These are phyloP conservation scores for Acrossocheilus fasciatus DNA, from an alignment of 2,797 vertebrate genomes.

Conservation along the genomic window DNA sequence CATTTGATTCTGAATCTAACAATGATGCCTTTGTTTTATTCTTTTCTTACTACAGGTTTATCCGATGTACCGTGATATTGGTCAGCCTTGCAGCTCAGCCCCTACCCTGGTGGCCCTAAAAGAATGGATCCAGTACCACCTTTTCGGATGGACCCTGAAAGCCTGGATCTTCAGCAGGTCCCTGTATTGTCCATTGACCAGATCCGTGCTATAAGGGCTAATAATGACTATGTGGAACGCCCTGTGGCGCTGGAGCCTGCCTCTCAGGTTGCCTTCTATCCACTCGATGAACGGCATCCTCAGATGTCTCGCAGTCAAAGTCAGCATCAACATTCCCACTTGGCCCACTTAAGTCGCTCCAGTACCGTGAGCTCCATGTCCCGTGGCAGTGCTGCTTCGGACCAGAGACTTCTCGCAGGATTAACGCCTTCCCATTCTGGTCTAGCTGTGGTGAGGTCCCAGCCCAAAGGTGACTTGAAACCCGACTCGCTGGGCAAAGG, in stretches of 20 bases:
- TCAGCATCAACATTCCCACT: slow-evolving; percentile 84
- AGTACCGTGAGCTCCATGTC: slow-evolving; percentile 93
- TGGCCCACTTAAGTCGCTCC: slow-evolving; percentile 90
- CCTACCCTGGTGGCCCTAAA: slow-evolving; percentile 62
- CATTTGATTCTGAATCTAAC: neutral
- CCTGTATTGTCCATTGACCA: slow-evolving; percentile 93
- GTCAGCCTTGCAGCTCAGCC: slow-evolving; percentile 61
- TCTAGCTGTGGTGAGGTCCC: slow-evolving; percentile 82
- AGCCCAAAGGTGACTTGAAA: slow-evolving; percentile 86
- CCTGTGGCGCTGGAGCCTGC: slow-evolving; percentile 80
- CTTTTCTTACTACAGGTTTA: slow-evolving; percentile 71
- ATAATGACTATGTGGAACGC: slow-evolving; percentile 95
- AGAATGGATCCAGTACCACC: slow-evolving; percentile 83
- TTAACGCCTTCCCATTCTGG: slow-evolving; percentile 87
- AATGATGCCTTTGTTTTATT: slow-evolving; percentile 22
- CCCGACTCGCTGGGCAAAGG: slow-evolving; percentile 84
- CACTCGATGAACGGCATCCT: slow-evolving; percentile 82
- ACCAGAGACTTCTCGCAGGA: slow-evolving; percentile 89
- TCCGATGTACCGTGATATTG: slow-evolving; percentile 89
- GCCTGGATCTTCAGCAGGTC: slow-evolving; percentile 87
- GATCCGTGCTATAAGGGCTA: slow-evolving; percentile 91
- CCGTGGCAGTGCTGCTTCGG: slow-evolving; percentile 89
- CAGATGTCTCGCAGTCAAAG: slow-evolving; percentile 87
- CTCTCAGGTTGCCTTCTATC: slow-evolving; percentile 81
- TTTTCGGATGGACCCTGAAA: slow-evolving; percentile 83